These are phyloP conservation scores for Tympanoctomys barrerae DNA, from an alignment of 2,797 vertebrate species.

Conservation along the genomic window DNA sequence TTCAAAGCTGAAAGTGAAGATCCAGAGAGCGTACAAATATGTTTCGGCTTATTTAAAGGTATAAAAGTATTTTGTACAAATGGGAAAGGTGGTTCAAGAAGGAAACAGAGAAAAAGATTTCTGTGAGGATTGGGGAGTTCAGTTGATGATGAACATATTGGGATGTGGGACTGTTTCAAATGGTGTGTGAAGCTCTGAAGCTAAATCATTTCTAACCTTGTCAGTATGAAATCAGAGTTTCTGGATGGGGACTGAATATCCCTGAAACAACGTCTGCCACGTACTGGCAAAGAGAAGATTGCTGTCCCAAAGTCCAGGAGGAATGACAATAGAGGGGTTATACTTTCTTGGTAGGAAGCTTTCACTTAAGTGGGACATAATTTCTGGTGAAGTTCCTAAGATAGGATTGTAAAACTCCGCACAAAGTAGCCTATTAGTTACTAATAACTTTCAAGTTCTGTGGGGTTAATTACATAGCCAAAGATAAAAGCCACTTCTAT, in stretches of 20 bases:
- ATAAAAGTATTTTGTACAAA: conserved; percentile 17
- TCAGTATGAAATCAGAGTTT: conserved; percentile 20
- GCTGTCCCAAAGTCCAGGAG: not conserved
- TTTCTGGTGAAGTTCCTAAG: conserved; percentile 50
- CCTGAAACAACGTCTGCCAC: not conserved
- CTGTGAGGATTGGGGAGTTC: not conserved
- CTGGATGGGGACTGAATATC: not conserved
- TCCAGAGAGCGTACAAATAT: not conserved
- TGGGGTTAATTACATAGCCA: conserved; percentile 48
- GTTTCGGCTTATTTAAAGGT: not conserved
- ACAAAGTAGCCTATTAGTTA: conserved; percentile 14
- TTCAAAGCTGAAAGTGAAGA: conserved; percentile 39
- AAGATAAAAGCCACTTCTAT: conserved; percentile 43
- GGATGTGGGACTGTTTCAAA: conserved; percentile 30
- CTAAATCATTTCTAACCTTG: conserved; percentile 1
- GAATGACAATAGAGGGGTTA: not conserved
- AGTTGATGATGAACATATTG: conserved; percentile 21
- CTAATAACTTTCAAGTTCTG: conserved; percentile 61
- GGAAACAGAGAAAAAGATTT: not conserved
- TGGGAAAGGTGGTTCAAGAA: not conserved
- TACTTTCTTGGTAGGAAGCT: conserved; percentile 6
- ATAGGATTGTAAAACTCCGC: not conserved
- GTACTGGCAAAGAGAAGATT: not conserved
- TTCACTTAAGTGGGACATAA: conserved; percentile 11
- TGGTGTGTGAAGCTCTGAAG: not conserved